Percentiles rank a stretch among this genome's conserved stretches.
Evolutionary conservation across 2,113 vertebrate genomes (phyloP).

Genomic region (Ammodytes dubius): DNA sequence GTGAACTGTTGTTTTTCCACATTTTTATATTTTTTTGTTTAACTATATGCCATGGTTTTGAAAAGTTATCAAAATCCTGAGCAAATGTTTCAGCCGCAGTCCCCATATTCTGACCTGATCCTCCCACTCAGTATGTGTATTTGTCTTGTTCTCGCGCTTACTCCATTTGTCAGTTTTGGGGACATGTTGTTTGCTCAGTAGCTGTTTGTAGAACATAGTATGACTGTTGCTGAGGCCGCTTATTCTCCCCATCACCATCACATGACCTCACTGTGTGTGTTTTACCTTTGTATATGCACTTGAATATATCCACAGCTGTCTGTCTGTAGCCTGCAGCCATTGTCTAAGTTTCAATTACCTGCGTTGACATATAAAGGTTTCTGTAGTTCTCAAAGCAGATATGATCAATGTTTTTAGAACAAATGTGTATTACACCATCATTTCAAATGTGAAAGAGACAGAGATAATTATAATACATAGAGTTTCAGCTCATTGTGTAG

Average conservation of each 20-base stretch:
- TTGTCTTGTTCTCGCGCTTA: constrained; percentile 3
- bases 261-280: neutral
- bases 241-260: constrained; percentile 9
- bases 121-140: constrained; percentile 14
- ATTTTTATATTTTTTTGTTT: neutral
- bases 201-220: neutral
- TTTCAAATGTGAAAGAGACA: neutral
- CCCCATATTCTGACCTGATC: neutral
- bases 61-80: constrained; percentile 1
- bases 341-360: neutral
- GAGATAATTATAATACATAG: neutral
- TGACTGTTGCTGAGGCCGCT: neutral
- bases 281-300: no score
- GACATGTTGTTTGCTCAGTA: constrained; percentile 38
- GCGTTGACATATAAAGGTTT: neutral
- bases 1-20: neutral
- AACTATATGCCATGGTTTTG: neutral
- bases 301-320: neutral
- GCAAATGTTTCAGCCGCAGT: neutral
- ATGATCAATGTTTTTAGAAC: neutral
- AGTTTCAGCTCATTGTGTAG: no score
- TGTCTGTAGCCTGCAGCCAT: neutral
- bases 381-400: neutral
- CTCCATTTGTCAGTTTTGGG: constrained; percentile 29
- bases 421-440: no score